A percentile compares a stretch with the other conserved stretches of the same genome.
Evolutionary conservation across 1,140 invertebrate species (phyloP).

Genomic region (Zaprionus kolodkinae): DNA sequence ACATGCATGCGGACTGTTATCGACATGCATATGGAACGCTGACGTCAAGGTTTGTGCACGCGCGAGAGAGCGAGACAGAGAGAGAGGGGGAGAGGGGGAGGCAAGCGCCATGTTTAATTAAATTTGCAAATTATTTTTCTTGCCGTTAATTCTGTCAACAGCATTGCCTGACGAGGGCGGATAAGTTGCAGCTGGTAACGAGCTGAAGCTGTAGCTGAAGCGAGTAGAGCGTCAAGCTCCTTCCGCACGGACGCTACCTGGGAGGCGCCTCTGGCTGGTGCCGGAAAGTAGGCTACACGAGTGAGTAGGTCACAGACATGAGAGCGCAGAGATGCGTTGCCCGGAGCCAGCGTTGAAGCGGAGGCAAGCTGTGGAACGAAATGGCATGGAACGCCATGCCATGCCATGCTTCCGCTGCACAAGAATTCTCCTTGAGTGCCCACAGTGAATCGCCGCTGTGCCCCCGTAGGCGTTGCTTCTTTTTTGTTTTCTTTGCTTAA

Average conservation of each 20-base stretch:
- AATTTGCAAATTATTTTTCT: constrained; percentile 74
- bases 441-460: constrained; percentile 3
- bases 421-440: constrained; percentile 16
- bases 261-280: not conserved
- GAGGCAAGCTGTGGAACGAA: constrained; percentile 4
- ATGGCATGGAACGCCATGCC: not conserved
- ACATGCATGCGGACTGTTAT: constrained; percentile 3
- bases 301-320: constrained; percentile 73
- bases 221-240: constrained; percentile 39
- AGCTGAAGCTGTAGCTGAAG: constrained; percentile 8
- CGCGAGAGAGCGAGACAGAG: not conserved
- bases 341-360: constrained; percentile 14
- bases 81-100: not conserved
- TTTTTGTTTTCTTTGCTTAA: constrained; percentile 11
- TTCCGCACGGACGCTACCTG: constrained; percentile 42
- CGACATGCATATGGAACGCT: constrained; percentile 14
- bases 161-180: constrained; percentile 32
- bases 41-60: constrained; percentile 49
- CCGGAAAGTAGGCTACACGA: constrained; percentile 73
- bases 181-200: constrained; percentile 29
- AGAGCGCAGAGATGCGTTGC: constrained; percentile 50
- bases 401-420: constrained; percentile 15
- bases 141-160: constrained; percentile 78
- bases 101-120: constrained; percentile 61
- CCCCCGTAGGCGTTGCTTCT: constrained; percentile 18